Evolutionary conservation across 2,797 vertebrate genomes (phyloP), one percentile per base, ranked within the genome.

Genomic region (Liasis olivaceus): DNA sequence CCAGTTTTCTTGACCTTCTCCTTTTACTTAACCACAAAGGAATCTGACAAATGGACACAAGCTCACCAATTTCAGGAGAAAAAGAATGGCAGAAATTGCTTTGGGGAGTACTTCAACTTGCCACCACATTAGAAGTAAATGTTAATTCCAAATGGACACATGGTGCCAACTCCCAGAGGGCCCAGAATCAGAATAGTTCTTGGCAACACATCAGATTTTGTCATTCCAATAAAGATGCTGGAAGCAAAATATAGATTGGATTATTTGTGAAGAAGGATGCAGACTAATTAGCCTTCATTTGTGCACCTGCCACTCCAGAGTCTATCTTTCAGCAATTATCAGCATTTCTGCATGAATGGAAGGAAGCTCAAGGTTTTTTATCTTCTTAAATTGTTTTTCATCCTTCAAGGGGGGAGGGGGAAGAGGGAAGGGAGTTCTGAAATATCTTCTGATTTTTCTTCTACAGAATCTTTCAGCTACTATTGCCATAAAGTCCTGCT

Each of bases 221-320:
- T 81, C 36, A 0, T 20, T 64, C 14, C 91, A 95, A 91, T 1
- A 91, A 81, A 85, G 85, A 47, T 0, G 0, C 31, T 60, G 90
- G 85, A 62, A 92, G 0, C 54, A 88, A 0, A 88, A 93, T 15
- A 5, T 85, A 59, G 86, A 72, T 85, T 56, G 88, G 93, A 15
- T 2, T 14, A 22, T 92, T 17, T 14, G 31, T 28, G 20, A 20
- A 47, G 91, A 47, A 93, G 60, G 69, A 93, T 22, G 58, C 72
- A 51, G 0, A 0, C 7, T 87, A 91, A 47, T 28, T 62, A 84
- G 60, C 87, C 26, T 90, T 93, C 87, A n/a, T 47, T 56, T 91
- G 92, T 89, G 42, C 60, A 93, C 63, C 89, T 91, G 87, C 62
- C 92, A 62, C 89, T 94, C 47, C 92, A 95, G 47, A 54, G 86